Base-by-base conservation (phyloP, 1,140 invertebrate genomes). In the Trichonephila clavata region DNA sequence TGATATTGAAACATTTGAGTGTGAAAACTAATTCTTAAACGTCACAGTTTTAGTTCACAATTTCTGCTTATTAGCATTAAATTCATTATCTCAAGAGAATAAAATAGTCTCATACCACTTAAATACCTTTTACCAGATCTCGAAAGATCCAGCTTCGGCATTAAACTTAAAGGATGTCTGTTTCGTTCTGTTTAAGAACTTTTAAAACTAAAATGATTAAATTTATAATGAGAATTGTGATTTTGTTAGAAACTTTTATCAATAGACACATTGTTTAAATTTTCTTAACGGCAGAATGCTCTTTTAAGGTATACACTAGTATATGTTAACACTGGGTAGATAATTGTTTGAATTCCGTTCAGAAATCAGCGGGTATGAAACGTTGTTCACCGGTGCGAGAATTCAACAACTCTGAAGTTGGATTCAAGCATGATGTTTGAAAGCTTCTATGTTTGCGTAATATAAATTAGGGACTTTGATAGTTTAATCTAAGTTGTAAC, bases 251-350 rank as follows among this genome's bases (percentile, higher is more conserved):
- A 77, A 39, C 71, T 77, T 77, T 77, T 77, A 77, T 77, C 27
- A 77, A 77, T 77, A 32, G 71, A 77, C 71, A 77, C 71, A 27
- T 77, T 77, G 71, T 77, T 77, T 77, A 77, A 39, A 39, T 77
- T 77, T 77, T 77, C 71, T 77, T 32, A 77, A 77, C 27, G 71
- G 71, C 18, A 77, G 71, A 77, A 32, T 77, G 18, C 71, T 32
- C 71, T 16, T 14, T 27, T 32, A 77, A 39, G 32, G 71, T 32
- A 77, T 27, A 77, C 71, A 77, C 27, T 18, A 32, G 27, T 32
- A 18, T 32, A 18, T 77, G 71, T 77, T 18, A 77, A 77, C 14
- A 32, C 27, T 32, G 14, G 32, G 24, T 18, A 77, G 65, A 68
- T 68, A 68, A 68, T 68, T 68, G 65, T 77, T 32, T 77, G 71